Conservation (phyloP, 2,797 vertebrate genomes). For the Gadopsis marmoratus region DNA sequence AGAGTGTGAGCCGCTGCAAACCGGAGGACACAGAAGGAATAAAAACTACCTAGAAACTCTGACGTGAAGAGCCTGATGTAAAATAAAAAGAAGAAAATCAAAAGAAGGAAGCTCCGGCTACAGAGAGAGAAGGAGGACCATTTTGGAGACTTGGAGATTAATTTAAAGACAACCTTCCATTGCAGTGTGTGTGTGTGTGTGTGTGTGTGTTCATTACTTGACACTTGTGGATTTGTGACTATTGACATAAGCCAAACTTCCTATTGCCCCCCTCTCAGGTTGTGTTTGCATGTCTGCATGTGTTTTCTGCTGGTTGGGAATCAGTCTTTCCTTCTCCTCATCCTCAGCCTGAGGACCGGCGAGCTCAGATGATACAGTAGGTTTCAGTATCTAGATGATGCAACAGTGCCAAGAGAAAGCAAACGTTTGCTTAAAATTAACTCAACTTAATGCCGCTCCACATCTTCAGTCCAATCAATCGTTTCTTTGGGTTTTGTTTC, state of each 20-base stretch:
- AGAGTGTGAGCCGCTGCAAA: conserved; percentile 88
- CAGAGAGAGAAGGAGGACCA: conserved; percentile 42
- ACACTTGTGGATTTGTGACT: conserved; percentile 82
- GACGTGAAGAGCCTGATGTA: conserved; percentile 69
- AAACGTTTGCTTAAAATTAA: conserved; percentile 51
- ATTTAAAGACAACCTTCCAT: conserved; percentile 73
- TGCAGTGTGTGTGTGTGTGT: conserved; percentile 70
- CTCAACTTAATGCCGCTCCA: conserved; percentile 43
- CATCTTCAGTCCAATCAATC: conserved; percentile 43
- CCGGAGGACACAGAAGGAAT: conserved; percentile 25
- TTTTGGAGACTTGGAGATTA: conserved; percentile 48
- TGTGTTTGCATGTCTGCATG: conserved; percentile 90
- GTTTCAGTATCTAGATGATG: conserved; percentile 47
- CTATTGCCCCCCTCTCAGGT: conserved; percentile 83
- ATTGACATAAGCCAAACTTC: conserved; percentile 80
- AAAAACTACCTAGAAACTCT: conserved; percentile 76
- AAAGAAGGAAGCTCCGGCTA: conserved; percentile 42
- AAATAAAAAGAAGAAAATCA: conserved; percentile 61
- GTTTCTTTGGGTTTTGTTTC: conserved; percentile 15
- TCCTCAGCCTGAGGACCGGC: conserved; percentile 42
- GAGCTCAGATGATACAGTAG: conserved; percentile 37
- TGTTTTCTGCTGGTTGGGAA: conserved; percentile 81
- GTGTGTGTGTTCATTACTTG: conserved; percentile 76
- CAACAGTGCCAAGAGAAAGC: conserved; percentile 79
- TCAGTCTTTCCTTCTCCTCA: conserved; percentile 54